These are phyloP conservation scores for Ictidomys tridecemlineatus DNA, from an alignment of 2,113 vertebrate genomes.

Conservation along the genomic window DNA sequence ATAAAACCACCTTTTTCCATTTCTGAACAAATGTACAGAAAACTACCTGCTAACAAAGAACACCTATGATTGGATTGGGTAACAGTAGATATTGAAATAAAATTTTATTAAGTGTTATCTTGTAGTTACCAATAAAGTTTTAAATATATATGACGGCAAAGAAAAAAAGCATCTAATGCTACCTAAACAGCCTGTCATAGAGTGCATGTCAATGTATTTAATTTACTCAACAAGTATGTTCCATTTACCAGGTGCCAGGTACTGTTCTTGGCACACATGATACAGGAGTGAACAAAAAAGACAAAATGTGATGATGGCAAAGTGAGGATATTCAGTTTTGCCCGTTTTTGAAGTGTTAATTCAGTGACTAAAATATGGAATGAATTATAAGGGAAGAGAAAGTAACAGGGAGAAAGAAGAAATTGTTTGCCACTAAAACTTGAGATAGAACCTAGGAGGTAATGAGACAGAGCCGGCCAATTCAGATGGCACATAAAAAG, in stretches of 20 bases:
- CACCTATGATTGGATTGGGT: neutral
- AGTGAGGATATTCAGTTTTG: neutral
- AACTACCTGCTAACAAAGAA: neutral
- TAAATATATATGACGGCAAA: neutral
- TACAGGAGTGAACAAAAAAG: neutral
- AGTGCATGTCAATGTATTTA: neutral
- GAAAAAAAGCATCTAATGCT: neutral
- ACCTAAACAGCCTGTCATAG: neutral
- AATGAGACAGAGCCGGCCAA: neutral
- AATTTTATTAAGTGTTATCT: conserved; percentile 16
- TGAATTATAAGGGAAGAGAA: neutral
- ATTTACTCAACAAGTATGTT: neutral
- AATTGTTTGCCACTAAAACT: conserved; percentile 47
- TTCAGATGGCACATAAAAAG: conserved; percentile 59
- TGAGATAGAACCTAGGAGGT: conserved; percentile 37
- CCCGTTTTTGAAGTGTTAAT: conserved; percentile 38
- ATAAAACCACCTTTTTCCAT: neutral
- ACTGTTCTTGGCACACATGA: neutral
- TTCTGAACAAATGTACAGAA: neutral
- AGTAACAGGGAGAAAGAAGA: conserved; percentile 7
- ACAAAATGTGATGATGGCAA: neutral
- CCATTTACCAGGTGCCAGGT: neutral
- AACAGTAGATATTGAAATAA: neutral
- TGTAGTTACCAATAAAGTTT: neutral
- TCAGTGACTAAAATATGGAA: conserved; percentile 45